These are phyloP conservation scores for Hippoglossus stenolepis DNA, from an alignment of 2,113 vertebrate species.

Conservation along the genomic window DNA sequence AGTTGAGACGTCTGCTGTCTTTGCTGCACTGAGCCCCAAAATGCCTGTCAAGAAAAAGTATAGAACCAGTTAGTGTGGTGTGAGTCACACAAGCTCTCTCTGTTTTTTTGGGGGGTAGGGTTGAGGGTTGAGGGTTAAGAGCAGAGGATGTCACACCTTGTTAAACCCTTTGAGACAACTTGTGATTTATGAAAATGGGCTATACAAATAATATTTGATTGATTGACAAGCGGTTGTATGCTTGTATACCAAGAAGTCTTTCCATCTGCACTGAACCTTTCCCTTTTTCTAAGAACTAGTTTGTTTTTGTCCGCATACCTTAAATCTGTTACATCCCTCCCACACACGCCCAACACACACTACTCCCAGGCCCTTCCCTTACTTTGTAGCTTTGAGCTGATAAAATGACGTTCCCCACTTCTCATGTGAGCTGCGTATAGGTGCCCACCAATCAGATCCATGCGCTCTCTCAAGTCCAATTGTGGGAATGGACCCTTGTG, in stretches of 20 bases:
- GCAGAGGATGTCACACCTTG: no score
- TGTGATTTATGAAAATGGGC: no score
- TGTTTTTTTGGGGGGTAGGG: no score
- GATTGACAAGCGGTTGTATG: background rate
- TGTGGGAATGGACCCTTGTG: background rate
- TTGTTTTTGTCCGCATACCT: background rate
- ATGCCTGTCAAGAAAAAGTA: background rate
- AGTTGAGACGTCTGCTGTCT: background rate
- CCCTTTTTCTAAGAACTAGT: background rate
- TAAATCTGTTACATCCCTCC: conserved; percentile 10
- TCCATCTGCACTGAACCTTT: background rate
- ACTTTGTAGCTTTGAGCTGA: conserved; percentile 5
- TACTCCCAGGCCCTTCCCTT: background rate
- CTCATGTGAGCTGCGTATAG: background rate
- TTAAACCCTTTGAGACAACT: no score
- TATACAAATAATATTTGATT: no score
- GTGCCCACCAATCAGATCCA: background rate
- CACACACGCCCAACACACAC: background rate
- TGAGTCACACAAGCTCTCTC: background rate
- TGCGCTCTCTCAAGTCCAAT: background rate
- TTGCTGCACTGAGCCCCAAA: background rate
- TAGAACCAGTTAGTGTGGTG: background rate
- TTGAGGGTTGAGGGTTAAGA: no score
- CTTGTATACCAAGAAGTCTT: background rate
- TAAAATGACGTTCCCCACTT: background rate